These are phyloP conservation scores for Drosophila vallismaia DNA, from an alignment of 2,888 invertebrate genomes.

Conservation along the genomic window DNA sequence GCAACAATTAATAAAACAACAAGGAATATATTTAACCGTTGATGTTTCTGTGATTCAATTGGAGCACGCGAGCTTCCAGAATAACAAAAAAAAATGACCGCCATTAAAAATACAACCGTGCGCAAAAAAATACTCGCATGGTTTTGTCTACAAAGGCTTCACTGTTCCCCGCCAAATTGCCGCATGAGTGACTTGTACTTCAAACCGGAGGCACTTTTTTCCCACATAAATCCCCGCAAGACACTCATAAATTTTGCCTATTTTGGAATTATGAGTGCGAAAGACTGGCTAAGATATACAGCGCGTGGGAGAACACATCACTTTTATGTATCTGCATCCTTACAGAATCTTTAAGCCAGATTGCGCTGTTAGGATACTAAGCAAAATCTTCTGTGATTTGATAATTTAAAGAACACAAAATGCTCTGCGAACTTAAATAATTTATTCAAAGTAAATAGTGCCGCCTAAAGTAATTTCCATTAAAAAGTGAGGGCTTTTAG, in stretches of 20 bases:
- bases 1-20: background rate
- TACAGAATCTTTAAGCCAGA: constrained; percentile 14
- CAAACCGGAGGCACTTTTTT: constrained; percentile 42
- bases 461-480: constrained; percentile 2
- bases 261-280: constrained; percentile 37
- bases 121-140: background rate
- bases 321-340: constrained; percentile 8
- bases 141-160: background rate
- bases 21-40: background rate
- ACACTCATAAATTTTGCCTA: constrained; percentile 56
- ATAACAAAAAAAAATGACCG: background rate
- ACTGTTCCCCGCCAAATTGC: constrained; percentile 22
- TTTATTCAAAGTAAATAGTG: constrained; percentile 7
- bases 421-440: constrained; percentile 8
- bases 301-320: background rate
- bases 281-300: background rate
- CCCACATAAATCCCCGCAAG: constrained; percentile 64
- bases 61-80: background rate
- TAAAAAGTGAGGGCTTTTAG: background rate
- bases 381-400: background rate
- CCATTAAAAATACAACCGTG: constrained; percentile 10
- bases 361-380: constrained; percentile 5
- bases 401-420: constrained; percentile 5
- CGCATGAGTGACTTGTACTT: constrained; percentile 32
- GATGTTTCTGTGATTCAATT: background rate